phyloP scores from a whole-genome alignment of 2,797 vertebrate genomes.

The Amphiprion clarkii region DNA sequence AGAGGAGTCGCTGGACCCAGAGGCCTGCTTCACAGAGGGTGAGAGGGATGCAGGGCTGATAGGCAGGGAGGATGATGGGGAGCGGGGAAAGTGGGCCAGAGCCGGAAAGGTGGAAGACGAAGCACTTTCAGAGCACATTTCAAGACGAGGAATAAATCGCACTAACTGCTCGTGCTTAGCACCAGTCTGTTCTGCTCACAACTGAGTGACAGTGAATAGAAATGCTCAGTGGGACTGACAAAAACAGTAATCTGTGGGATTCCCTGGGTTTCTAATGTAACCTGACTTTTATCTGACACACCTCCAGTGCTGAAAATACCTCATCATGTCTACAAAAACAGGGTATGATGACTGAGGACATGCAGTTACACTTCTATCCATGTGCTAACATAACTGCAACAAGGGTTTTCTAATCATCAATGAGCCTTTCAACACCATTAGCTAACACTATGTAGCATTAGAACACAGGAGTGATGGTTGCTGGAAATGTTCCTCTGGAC shows the following conservation, averaged over 20 bases:
- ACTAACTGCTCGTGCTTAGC: slow-evolving; percentile 46
- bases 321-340: not conserved
- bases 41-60: slow-evolving; percentile 46
- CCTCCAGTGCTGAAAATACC: slow-evolving; percentile 22
- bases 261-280: slow-evolving; percentile 46
- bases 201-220: slow-evolving; percentile 58
- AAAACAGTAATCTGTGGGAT: slow-evolving; percentile 30
- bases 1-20: slow-evolving; percentile 94
- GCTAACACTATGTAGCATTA: no score
- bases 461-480: no score
- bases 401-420: no score
- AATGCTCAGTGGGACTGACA: slow-evolving; percentile 66
- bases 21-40: slow-evolving; percentile 98
- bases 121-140: slow-evolving; percentile 46
- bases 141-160: slow-evolving; percentile 41
- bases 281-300: slow-evolving; percentile 54
- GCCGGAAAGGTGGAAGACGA: slow-evolving; percentile 21
- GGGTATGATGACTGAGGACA: not conserved
- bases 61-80: slow-evolving; percentile 17
- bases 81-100: slow-evolving; percentile 26
- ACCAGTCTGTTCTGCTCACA: slow-evolving; percentile 20
- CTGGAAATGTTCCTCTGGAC: no score
- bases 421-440: no score
- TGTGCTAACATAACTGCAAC: not conserved
- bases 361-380: not conserved